Percentiles rank a stretch among this genome's conserved stretches.
Conservation (phyloP, 2,797 vertebrate genomes). For the Threskiornis aethiopicus region DNA sequence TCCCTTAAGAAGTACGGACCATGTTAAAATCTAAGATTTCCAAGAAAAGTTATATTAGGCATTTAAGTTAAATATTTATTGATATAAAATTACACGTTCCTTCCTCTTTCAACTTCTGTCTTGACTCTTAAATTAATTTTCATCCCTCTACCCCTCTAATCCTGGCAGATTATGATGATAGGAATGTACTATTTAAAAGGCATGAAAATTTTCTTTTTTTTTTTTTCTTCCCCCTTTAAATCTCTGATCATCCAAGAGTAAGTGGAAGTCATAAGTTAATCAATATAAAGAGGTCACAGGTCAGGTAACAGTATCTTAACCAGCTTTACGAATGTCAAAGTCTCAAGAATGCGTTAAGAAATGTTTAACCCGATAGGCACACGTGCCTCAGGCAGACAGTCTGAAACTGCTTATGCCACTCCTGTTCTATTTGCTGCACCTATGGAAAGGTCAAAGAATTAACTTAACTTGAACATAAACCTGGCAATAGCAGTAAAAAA, state of each 20-base stretch:
- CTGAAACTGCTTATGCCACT: neutral
- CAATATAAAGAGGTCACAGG: neutral
- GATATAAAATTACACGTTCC: neutral
- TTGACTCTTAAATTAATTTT: neutral
- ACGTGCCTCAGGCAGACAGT: fast-evolving
- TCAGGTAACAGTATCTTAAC: neutral
- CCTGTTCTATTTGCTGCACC: neutral
- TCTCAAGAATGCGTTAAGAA: neutral
- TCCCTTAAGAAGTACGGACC: neutral
- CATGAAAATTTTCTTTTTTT: neutral
- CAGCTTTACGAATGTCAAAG: neutral
- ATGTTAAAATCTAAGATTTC: neutral
- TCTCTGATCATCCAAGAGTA: neutral
- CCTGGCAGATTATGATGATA: neutral
- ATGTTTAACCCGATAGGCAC: neutral
- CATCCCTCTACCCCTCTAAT: neutral
- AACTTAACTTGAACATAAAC: neutral
- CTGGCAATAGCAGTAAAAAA: neutral
- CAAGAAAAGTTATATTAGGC: neutral
- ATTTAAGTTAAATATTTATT: neutral
- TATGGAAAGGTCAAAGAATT: neutral
- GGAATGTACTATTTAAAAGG: neutral
- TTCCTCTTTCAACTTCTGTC: neutral
- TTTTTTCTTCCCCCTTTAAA: neutral
- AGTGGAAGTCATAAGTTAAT: neutral